Evolutionary conservation across 2,888 invertebrate species (phyloP), one percentile per base, ranked within the genome.

Genomic region (Chrysolina haemoptera): DNA sequence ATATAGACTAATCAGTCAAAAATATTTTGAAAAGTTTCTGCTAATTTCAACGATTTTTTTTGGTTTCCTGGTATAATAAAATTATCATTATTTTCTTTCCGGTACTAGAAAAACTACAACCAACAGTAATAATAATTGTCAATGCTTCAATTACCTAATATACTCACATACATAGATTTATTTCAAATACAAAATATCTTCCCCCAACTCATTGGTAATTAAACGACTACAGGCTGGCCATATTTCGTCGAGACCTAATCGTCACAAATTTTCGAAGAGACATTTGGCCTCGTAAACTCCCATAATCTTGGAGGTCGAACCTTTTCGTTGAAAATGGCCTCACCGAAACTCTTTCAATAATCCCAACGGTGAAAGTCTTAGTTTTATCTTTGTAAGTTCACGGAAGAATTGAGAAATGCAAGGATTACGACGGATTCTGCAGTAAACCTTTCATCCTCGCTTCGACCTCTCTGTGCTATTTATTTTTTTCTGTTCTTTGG

Each of bases 321-420:
- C 74, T 72, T 76, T 70, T 63, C 62, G 55, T 66, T 40, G 63
- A 66, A 74, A 70, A 65, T 55, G 59, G 35, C 40, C 66, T 70
- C 68, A 67, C 46, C 68, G 72, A 76, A 73, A 74, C 53, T 62
- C 71, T 73, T 74, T 71, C 73, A 76, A 75, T 77, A 73, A 70
- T 73, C 76, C 76, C 43, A 46, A 71, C 48, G 68, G 71, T 62
- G 62, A 69, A 76, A 71, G 74, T 76, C 78, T 73, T 69, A 73
- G 74, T 78, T 80, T 81, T 82, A 82, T 82, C 82, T 80, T 75
- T 75, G 75, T 74, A 77, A 81, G 80, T 80, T 81, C 80, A 78
- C 80, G 78, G 79, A 74, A 76, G 79, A 81, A 79, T 81, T 82
- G 82, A 82, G 79, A 82, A 83, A 82, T 79, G 81, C 75, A 75